A percentile compares a stretch with the other conserved stretches of the same genome.
phyloP scores from a whole-genome alignment of 64 coral and sea anemone species.

The Porites lutea region DNA sequence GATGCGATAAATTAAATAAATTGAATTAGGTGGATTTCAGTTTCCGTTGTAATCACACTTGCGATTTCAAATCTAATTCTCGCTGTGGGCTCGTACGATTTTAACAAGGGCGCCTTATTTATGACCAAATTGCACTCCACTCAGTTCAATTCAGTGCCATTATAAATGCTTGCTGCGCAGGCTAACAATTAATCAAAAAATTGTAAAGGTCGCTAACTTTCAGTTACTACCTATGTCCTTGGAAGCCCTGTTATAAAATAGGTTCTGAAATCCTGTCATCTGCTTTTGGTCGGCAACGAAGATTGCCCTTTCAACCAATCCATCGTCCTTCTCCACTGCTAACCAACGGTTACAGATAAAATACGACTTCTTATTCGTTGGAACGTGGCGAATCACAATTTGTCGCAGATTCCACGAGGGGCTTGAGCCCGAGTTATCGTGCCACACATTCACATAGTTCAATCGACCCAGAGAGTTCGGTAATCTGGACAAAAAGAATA shows the following conservation, averaged over 20 bases:
- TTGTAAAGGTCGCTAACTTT: too few relatives aligned
- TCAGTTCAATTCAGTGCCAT: too few relatives aligned
- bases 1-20: too few relatives aligned
- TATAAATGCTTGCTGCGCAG: too few relatives aligned
- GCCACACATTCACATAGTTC: constrained; percentile 72
- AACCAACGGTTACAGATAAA: constrained; percentile 86
- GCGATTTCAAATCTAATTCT: too few relatives aligned
- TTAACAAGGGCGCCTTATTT: too few relatives aligned
- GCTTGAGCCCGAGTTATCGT: constrained; percentile 63
- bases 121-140: too few relatives aligned
- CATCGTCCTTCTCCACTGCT: constrained; percentile 75
- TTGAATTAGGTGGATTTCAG: too few relatives aligned
- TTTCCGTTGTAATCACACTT: too few relatives aligned
- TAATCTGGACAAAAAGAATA: neutral
- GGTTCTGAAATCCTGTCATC: constrained; percentile 64
- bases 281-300: constrained; percentile 59
- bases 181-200: neutral
- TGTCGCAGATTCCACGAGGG: constrained; percentile 84
- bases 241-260: constrained; percentile 57
- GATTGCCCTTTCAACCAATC: constrained; percentile 58
- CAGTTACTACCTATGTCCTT: constrained; percentile 32
- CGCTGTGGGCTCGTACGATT: too few relatives aligned
- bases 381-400: constrained; percentile 69
- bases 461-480: constrained; percentile 58
- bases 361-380: constrained; percentile 48